Conservation (phyloP, 2,888 invertebrate species). For the Tortrix viridana region DNA sequence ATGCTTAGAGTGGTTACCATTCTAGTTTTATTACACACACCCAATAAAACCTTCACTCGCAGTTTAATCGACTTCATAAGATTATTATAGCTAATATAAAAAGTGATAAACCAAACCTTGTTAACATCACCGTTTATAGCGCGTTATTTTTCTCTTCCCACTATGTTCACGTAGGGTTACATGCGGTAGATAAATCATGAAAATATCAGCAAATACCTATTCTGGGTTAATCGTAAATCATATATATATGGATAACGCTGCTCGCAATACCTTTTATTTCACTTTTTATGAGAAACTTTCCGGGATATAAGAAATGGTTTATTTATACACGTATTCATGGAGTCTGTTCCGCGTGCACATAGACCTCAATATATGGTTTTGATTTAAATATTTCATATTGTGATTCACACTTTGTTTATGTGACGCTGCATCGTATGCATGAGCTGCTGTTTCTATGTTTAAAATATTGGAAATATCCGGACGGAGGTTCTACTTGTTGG, state of each 20-base stretch:
- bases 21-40: slow-evolving; percentile 12
- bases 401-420: slow-evolving; percentile 17
- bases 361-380: slow-evolving; percentile 20
- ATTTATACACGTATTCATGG: slow-evolving; percentile 78
- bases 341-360: slow-evolving; percentile 42
- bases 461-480: not conserved
- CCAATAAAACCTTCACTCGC: slow-evolving; percentile 9
- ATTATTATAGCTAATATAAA: slow-evolving; percentile 11
- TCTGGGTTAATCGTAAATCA: slow-evolving; percentile 68
- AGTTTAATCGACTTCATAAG: slow-evolving; percentile 11
- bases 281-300: slow-evolving; percentile 70
- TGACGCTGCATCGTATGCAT: slow-evolving; percentile 2
- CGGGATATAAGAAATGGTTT: slow-evolving; percentile 70
- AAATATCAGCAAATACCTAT: slow-evolving; percentile 63
- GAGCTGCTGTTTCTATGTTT: not conserved
- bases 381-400: slow-evolving; percentile 21
- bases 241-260: slow-evolving; percentile 64
- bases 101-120: slow-evolving; percentile 21
- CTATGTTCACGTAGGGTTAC: slow-evolving; percentile 33
- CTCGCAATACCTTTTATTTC: slow-evolving; percentile 66
- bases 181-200: slow-evolving; percentile 53
- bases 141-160: slow-evolving; percentile 35
- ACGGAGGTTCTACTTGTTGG: not conserved
- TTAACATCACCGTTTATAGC: slow-evolving; percentile 24
- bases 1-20: slow-evolving; percentile 8